Evolutionary conservation across 2,113 vertebrate species (phyloP), one percentile per base, ranked within the genome.

Genomic region (Zosterops japonicus): DNA sequence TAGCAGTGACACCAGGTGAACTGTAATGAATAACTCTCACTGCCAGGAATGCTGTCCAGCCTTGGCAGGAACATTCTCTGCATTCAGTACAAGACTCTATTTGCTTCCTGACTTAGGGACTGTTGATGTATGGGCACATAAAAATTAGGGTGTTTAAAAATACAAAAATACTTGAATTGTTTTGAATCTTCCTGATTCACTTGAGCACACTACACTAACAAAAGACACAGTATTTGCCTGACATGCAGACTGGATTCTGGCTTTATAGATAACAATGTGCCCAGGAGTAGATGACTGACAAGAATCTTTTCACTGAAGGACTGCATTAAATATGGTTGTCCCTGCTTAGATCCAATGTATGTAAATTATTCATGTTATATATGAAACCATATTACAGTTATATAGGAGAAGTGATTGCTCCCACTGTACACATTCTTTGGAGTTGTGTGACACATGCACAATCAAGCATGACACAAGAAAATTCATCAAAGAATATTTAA

Each of bases 401-500:
- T 33, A 74, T 12, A 91, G 59, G 47, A 94, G 86, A 92, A 97
- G 78, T 41, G 50, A 97, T 96, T 94, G 91, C 84, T 97, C 92
- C 88, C 96, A 94, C 65, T 93, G 70, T 89, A 96, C 59, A 7
- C 72, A 90, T 96, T 95, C 71, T 67, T 94, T 91, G 89, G 69
- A 96, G 89, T 47, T 76, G 53, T 96, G 67, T 94, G 91, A 87
- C 90, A 95, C 72, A 24, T 91, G 93, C 68, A 95, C 93, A 92
- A 87, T 94, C 88, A 92, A 95, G 91, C 59, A 93, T 87, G 93
- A 90, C 94, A 96, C 83, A 96, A 93, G 89, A 96, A 91, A 90
- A 97, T 97, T 91, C 61, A 97, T 98, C 96, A 97, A 94, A 97
- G 89, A 91, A 87, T 94, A 91, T 96, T 96, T 89, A 89, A 96